Evolutionary conservation across 2,888 invertebrate genomes (phyloP).

Genomic region (Agrilus biguttatus): DNA sequence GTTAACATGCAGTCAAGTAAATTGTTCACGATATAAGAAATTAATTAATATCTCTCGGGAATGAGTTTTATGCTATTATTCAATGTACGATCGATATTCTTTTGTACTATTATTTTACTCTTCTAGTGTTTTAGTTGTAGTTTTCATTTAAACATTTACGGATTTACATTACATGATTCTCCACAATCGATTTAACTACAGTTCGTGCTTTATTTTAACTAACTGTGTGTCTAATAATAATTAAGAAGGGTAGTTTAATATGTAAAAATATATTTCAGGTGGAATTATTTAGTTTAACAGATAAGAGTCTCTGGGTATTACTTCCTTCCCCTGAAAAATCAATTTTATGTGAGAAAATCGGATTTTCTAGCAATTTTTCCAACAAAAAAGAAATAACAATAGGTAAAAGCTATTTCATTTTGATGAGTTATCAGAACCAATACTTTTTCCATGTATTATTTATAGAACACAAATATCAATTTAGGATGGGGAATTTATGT

Average conservation of each 20-base stretch:
- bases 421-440: not conserved
- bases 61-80: too few relatives aligned
- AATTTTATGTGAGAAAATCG: slow-evolving; percentile 28
- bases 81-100: not conserved
- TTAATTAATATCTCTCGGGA: too few relatives aligned
- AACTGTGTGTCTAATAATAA: too few relatives aligned
- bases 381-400: slow-evolving; percentile 10
- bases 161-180: too few relatives aligned
- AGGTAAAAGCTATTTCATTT: slow-evolving; percentile 12
- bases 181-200: too few relatives aligned
- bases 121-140: not conserved
- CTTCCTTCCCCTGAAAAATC: slow-evolving; percentile 28
- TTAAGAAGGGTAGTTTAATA: not conserved
- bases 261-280: slow-evolving; percentile 30
- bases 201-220: too few relatives aligned
- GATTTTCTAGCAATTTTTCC: slow-evolving; percentile 15
- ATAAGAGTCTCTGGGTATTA: slow-evolving; percentile 30
- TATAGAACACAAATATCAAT: slow-evolving; percentile 59
- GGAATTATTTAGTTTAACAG: slow-evolving; percentile 49
- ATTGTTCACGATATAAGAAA: too few relatives aligned
- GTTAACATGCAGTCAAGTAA: too few relatives aligned
- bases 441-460: not conserved
- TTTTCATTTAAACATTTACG: not conserved
- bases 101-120: too few relatives aligned
- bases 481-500: slow-evolving; percentile 60